Evolutionary conservation across 2,797 vertebrate species (phyloP).

Genomic region (Enteromius treurensis): DNA sequence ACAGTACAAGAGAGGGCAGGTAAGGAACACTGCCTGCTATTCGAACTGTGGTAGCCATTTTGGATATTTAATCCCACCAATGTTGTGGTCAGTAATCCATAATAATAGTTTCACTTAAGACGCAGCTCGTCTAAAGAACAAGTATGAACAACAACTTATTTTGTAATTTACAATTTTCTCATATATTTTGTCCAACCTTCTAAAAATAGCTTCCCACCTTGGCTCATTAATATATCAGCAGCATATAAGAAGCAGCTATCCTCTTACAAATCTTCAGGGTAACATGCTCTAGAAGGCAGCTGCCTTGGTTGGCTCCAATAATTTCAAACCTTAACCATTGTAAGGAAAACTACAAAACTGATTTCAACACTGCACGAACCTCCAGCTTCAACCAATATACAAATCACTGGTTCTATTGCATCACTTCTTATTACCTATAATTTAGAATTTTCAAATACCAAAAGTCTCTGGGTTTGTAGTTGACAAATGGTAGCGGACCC

Average conservation of each 20-base stretch:
- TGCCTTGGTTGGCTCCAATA: not conserved
- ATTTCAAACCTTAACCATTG: not conserved
- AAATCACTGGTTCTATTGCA: not conserved
- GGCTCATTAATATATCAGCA: conserved; percentile 76
- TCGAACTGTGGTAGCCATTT: conserved; percentile 41
- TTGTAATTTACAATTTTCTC: conserved; percentile 49
- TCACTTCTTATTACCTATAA: not conserved
- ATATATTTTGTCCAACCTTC: conserved; percentile 65
- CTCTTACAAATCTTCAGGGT: conserved; percentile 73
- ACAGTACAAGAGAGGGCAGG: conserved; percentile 37
- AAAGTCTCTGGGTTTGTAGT: conserved; percentile 27
- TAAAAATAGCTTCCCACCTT: conserved; percentile 66
- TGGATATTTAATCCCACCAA: conserved; percentile 37
- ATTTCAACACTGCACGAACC: not conserved
- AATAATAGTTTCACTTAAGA: conserved; percentile 53
- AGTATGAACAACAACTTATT: conserved; percentile 61
- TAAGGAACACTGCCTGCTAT: conserved; percentile 42
- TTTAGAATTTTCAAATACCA: not conserved
- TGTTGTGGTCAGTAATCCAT: conserved; percentile 36
- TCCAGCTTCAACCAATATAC: not conserved
- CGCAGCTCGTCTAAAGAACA: conserved; percentile 58
- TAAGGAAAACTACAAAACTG: not conserved
- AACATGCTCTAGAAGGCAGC: conserved; percentile 13
- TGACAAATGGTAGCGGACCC: conserved; percentile 66
- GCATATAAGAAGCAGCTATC: conserved; percentile 65